These are phyloP conservation scores for Coracias cyanogaster DNA, from an alignment of 2,797 vertebrate genomes.

Conservation along the genomic window DNA sequence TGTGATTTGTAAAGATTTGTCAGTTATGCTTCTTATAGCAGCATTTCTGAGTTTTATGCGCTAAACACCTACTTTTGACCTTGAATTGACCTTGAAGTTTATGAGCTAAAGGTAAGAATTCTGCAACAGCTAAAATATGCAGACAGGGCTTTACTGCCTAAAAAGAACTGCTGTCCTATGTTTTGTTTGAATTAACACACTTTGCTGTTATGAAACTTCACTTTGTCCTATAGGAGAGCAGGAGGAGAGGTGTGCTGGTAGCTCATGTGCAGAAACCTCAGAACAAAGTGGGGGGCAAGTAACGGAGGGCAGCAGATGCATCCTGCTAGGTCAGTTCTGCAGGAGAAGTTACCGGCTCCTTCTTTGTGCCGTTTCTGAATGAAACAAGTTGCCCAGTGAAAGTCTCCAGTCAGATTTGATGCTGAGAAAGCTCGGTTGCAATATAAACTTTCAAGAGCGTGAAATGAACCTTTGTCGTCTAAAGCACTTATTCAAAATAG, in stretches of 20 bases:
- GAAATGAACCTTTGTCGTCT: background rate
- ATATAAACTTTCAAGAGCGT: background rate
- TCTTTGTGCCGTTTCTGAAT: background rate
- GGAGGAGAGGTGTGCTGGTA: background rate
- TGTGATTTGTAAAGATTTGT: slow-evolving; percentile 9
- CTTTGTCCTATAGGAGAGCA: slow-evolving; percentile 20
- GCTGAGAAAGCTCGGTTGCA: background rate
- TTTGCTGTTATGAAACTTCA: slow-evolving; percentile 65
- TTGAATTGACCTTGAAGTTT: slow-evolving; percentile 73
- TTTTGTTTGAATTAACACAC: slow-evolving; percentile 75
- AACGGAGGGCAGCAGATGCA: background rate
- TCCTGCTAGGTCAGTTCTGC: background rate
- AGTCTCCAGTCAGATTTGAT: background rate
- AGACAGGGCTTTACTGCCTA: slow-evolving; percentile 68
- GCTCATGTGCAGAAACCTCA: background rate
- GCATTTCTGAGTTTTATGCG: slow-evolving; percentile 56
- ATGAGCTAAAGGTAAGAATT: slow-evolving; percentile 78
- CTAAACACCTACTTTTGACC: slow-evolving; percentile 67
- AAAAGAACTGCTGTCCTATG: slow-evolving; percentile 63
- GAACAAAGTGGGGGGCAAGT: background rate
- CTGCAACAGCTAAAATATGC: slow-evolving; percentile 78
- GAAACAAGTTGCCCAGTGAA: background rate
- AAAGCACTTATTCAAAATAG: background rate
- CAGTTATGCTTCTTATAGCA: background rate
- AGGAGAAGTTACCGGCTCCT: background rate